Evolutionary conservation across 2,888 invertebrate genomes (phyloP).

Genomic region (Ypsolopha sequella): DNA sequence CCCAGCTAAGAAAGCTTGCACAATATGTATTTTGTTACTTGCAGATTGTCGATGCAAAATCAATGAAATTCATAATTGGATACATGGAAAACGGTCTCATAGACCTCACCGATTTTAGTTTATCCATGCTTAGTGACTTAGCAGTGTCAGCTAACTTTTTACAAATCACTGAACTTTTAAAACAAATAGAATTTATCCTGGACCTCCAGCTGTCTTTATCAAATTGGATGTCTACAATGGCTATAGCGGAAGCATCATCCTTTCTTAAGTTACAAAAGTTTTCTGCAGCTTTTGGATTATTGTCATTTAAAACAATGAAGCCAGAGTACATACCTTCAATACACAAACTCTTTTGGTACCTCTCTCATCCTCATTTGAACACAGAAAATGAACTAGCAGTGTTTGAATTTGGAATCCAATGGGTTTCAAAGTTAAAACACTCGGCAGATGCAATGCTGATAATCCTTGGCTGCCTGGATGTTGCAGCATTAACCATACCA

Average conservation of each 20-base stretch:
- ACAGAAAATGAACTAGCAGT: conserved; percentile 35
- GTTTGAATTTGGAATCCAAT: conserved; percentile 49
- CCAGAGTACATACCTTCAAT: conserved; percentile 34
- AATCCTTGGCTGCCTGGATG: conserved; percentile 43
- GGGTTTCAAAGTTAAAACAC: conserved; percentile 30
- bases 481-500: conserved; percentile 23
- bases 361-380: conserved; percentile 49
- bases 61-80: conserved; percentile 40
- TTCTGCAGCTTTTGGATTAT: conserved; percentile 35
- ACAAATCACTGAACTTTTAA: conserved; percentile 48
- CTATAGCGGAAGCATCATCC: conserved; percentile 39
- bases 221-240: conserved; percentile 44
- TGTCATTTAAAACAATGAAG: conserved; percentile 41
- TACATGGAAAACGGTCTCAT: conserved; percentile 48
- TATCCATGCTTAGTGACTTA: conserved; percentile 32
- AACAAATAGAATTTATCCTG: conserved; percentile 45
- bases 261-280: conserved; percentile 31
- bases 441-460: conserved; percentile 42
- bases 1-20: no score
- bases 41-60: conserved; percentile 46
- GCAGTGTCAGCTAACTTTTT: conserved; percentile 46
- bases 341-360: conserved; percentile 45
- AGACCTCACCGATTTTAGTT: conserved; percentile 35
- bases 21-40: conserved; percentile 2
- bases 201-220: conserved; percentile 27